phyloP scores from a whole-genome alignment of 2,797 vertebrate genomes.

The Euphonia xanthogaster region DNA sequence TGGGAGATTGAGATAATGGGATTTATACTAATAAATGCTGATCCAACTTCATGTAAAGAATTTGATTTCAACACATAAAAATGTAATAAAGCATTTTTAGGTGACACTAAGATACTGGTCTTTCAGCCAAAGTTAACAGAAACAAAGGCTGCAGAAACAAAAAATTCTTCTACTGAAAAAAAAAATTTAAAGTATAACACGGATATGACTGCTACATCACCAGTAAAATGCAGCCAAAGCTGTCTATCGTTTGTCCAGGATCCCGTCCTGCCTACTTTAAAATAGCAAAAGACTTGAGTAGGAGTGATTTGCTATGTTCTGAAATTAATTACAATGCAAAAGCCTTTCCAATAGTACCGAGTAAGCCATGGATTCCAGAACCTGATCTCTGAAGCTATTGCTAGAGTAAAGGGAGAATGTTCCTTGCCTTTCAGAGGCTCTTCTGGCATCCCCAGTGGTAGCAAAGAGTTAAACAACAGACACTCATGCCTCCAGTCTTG shows the following conservation, averaged over 20 bases:
- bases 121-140: slow-evolving; percentile 2
- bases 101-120: not conserved
- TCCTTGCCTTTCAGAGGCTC: not conserved
- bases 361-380: not conserved
- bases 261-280: not conserved
- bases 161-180: not conserved
- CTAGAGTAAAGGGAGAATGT: not conserved
- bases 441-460: not conserved
- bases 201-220: not conserved
- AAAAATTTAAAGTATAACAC: not conserved
- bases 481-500: slow-evolving; percentile 15
- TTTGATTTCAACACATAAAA: not conserved
- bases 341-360: not conserved
- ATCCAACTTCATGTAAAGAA: not conserved
- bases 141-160: not conserved
- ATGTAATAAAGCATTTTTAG: slow-evolving; percentile 15
- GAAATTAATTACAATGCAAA: not conserved
- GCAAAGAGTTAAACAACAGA: slow-evolving; percentile 64
- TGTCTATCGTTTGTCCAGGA: not conserved
- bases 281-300: not conserved
- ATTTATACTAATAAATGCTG: not conserved
- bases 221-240: not conserved
- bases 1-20: not conserved
- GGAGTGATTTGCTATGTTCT: not conserved
- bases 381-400: not conserved